Evolutionary conservation across 1,140 invertebrate genomes (phyloP).

Genomic region (Drosophila varians): DNA sequence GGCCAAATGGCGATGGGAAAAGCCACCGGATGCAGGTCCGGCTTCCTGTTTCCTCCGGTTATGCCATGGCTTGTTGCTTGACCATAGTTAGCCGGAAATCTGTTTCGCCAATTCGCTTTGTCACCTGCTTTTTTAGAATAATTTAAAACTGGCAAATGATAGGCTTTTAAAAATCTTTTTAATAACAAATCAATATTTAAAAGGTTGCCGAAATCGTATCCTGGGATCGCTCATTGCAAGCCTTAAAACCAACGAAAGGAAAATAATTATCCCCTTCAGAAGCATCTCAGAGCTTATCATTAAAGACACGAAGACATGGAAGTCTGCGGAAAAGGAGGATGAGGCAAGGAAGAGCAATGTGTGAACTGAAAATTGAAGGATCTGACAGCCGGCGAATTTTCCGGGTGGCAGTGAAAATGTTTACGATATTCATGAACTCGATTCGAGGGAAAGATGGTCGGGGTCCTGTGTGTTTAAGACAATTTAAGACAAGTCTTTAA

Average conservation of each 20-base stretch:
- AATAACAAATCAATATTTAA: background rate
- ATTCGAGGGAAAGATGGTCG: background rate
- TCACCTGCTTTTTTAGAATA: constrained; percentile 12
- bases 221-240: background rate
- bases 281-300: background rate
- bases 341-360: constrained; percentile 26
- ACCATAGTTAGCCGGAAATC: constrained; percentile 27
- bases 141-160: constrained; percentile 1
- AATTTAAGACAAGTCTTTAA: constrained; percentile 14
- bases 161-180: constrained; percentile 1
- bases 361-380: constrained; percentile 41
- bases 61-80: constrained; percentile 8
- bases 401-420: constrained; percentile 36
- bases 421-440: constrained; percentile 34
- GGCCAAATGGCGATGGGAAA: constrained; percentile 2
- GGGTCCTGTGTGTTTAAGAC: background rate
- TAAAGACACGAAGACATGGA: background rate
- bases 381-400: constrained; percentile 27
- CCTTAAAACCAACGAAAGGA: background rate
- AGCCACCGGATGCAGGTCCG: constrained; percentile 32
- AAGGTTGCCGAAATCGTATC: background rate
- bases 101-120: constrained; percentile 14
- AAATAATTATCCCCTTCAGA: too few relatives aligned
- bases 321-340: too few relatives aligned
- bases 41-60: constrained; percentile 33